Base-by-base conservation (phyloP, 1,140 invertebrate genomes). In the Phymorhynchus buccinoides region DNA sequence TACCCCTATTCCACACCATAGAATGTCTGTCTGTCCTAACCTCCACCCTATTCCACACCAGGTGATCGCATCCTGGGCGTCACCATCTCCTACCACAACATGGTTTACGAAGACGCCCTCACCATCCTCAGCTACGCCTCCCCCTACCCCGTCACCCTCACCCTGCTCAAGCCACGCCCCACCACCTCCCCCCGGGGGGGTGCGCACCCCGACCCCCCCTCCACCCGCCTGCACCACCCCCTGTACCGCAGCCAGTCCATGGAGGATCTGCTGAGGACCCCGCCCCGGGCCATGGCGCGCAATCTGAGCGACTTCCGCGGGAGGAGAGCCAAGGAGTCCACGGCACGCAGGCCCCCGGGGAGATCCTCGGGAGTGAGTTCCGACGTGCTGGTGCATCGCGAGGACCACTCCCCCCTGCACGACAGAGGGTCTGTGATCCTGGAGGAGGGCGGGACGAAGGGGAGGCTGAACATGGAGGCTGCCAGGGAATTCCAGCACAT, bases 121-220 rank as follows among this genome's bases (percentile, higher is more conserved):
- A 96, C 96, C 1, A 97, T 98, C 86, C 93, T 98, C 6, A 97
- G 96, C 82, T 97, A 97, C 86, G 97, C 97, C 1, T 98, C 97
- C n/a, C 97, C 97, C 0, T 98, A 98, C 90, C 97, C 97, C 87
- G 96, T 97, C 1, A 91, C 90, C 77, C 87, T 92, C 62, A 89
- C 87, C 3, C 84, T 91, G 22, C 88, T 90, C 66, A 91, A 92
- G 80, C 86, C 90, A 35, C 85, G 42, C 73, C 62, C 16, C 73
- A 44, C 79, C 1, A 84, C n/a, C 84, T n/a, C n/a, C n/a, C n/a
- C n/a, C n/a, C n/a, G n/a, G n/a, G n/a, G n/a, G n/a, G n/a, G n/a
- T n/a, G 48, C 78, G 75, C 27, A 18, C 16, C 39, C 16, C 84
- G 30, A 75, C 32, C 86, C 88, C 22, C 66, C 87, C 18, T 86